These are phyloP conservation scores for Microcebus lehilahytsara DNA, from an alignment of 2,113 vertebrate genomes.

Conservation along the genomic window DNA sequence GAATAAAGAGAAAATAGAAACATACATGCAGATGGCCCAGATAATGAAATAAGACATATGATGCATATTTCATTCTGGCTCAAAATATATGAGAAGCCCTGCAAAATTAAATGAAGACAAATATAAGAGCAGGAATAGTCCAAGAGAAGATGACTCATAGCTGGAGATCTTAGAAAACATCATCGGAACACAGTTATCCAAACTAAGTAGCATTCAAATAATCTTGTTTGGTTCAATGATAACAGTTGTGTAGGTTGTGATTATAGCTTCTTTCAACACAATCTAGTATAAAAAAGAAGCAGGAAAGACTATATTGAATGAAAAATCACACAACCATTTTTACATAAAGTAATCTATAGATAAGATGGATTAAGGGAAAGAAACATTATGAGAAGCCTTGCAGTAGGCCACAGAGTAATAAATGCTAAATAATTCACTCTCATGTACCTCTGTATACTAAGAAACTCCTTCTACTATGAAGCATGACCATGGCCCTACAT, in stretches of 20 bases:
- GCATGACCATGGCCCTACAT: not conserved
- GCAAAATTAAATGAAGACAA: not conserved
- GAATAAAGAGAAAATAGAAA: not conserved
- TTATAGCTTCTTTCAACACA: not conserved
- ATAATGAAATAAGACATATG: not conserved
- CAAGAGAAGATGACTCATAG: not conserved
- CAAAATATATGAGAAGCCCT: not conserved
- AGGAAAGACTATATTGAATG: not conserved
- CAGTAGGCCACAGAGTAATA: not conserved
- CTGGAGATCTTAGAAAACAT: not conserved
- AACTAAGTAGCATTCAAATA: not conserved
- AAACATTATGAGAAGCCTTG: not conserved
- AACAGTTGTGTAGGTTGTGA: not conserved
- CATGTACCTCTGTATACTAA: not conserved
- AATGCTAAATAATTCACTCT: not conserved
- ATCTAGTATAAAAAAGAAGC: not conserved
- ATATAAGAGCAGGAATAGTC: not conserved
- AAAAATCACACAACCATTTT: not conserved
- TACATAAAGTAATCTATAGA: not conserved
- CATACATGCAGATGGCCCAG: not conserved
- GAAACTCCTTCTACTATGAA: not conserved
- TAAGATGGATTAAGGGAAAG: too few species aligned
- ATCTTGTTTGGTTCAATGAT: not conserved
- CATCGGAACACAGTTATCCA: not conserved
- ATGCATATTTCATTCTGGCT: not conserved